Conservation (phyloP, 92 coral and sea anemone species). For the Zoanthus sansibaricus region DNA sequence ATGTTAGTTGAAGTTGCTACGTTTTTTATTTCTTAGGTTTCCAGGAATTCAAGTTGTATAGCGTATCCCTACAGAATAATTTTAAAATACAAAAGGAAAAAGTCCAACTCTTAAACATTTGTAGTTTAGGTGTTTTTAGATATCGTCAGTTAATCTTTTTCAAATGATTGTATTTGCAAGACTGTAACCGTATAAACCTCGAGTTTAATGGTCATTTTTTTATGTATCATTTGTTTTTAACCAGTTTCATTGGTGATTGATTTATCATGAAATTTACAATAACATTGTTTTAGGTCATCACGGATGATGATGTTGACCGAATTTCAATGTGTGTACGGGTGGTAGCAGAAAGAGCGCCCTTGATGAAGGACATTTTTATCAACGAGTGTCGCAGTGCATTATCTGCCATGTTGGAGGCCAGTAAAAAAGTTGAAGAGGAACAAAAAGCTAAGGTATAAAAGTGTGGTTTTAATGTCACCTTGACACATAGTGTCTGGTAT, state of each 20-base stretch:
- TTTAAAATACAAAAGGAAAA: too few species aligned
- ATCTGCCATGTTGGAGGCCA: slow-evolving; percentile 97
- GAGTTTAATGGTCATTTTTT: too few species aligned
- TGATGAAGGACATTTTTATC: slow-evolving; percentile 94
- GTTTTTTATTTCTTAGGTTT: too few species aligned
- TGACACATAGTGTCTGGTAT: neutral
- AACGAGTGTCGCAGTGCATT: slow-evolving; percentile 94
- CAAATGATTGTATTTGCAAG: too few species aligned
- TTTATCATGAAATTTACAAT: neutral
- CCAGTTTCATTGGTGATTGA: neutral
- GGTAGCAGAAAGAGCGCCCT: slow-evolving; percentile 92
- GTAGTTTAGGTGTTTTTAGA: too few species aligned
- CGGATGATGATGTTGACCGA: slow-evolving; percentile 99
- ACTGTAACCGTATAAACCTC: too few species aligned
- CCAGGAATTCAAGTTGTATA: too few species aligned
- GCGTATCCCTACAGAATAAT: too few species aligned
- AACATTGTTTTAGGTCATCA: slow-evolving; percentile 74
- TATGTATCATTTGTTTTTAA: too few species aligned
- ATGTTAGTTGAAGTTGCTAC: too few species aligned
- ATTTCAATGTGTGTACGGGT: slow-evolving; percentile 98
- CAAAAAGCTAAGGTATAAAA: slow-evolving; percentile 72
- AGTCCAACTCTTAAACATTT: too few species aligned
- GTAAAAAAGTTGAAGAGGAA: slow-evolving; percentile 83
- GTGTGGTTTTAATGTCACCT: neutral
- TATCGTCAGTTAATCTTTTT: too few species aligned